Evolutionary conservation across 2,888 invertebrate genomes (phyloP).

Genomic region (Parnassius orleans): DNA sequence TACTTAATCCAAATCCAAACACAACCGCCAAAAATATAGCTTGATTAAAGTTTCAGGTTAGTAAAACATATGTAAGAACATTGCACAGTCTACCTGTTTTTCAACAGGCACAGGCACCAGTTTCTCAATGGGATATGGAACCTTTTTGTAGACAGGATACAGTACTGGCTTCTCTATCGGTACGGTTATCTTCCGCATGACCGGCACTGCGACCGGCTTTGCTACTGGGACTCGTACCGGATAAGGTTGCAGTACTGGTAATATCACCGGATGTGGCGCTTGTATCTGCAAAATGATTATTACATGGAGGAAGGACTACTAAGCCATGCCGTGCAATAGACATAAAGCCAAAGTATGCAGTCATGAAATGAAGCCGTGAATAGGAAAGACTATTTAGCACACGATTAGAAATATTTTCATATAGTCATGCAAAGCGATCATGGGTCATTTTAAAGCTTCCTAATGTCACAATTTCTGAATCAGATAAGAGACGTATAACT

Average conservation of each 20-base stretch:
- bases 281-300: conserved; percentile 80
- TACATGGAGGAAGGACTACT: conserved; percentile 29
- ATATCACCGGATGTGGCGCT: conserved; percentile 87
- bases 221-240: conserved; percentile 87
- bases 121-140: conserved; percentile 88
- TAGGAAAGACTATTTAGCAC: conserved; percentile 11
- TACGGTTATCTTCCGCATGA: conserved; percentile 81
- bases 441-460: background rate
- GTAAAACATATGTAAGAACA: background rate
- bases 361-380: conserved; percentile 10
- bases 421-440: conserved; percentile 20
- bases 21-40: too few species aligned
- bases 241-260: conserved; percentile 87
- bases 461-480: too few species aligned
- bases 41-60: too few species aligned
- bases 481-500: too few species aligned
- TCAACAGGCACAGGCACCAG: conserved; percentile 86
- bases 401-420: background rate
- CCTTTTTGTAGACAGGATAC: conserved; percentile 85
- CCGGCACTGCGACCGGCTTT: conserved; percentile 85
- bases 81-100: conserved; percentile 81
- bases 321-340: conserved; percentile 25
- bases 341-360: conserved; percentile 5
- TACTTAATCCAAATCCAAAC: too few species aligned
- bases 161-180: conserved; percentile 83